Evolutionary conservation across 2,888 invertebrate genomes (phyloP).

Genomic region (Nebria salina): DNA sequence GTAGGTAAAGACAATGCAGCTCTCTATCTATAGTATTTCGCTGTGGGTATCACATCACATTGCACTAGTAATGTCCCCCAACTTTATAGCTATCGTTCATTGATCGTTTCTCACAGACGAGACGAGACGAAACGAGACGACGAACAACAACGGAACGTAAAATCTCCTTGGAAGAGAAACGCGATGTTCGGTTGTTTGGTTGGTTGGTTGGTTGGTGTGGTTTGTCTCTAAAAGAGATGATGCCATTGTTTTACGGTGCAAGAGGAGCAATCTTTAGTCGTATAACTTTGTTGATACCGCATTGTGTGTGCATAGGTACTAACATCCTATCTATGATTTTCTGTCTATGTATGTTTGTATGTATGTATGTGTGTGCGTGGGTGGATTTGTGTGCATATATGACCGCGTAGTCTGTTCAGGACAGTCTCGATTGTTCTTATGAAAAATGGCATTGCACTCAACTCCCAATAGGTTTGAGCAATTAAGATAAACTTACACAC

Average conservation of each 20-base stretch:
- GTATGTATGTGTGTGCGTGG: background rate
- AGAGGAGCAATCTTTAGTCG: constrained; percentile 1
- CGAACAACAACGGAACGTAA: background rate
- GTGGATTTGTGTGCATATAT: background rate
- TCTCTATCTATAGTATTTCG: background rate
- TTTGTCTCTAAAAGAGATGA: background rate
- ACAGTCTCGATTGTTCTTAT: constrained; percentile 38
- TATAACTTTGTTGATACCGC: background rate
- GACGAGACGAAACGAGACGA: background rate
- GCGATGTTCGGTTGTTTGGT: background rate
- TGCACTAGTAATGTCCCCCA: constrained; percentile 12
- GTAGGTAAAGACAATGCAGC: background rate
- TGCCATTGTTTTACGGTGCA: constrained; percentile 1
- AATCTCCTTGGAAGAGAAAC: background rate
- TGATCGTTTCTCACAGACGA: constrained; percentile 6
- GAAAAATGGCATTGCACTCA: constrained; percentile 40
- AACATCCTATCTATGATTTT: background rate
- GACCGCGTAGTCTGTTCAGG: constrained; percentile 26
- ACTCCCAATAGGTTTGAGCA: constrained; percentile 42
- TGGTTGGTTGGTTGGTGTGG: background rate
- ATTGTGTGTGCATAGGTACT: background rate
- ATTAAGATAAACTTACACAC: constrained; percentile 44
- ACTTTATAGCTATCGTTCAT: constrained; percentile 13
- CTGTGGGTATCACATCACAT: background rate
- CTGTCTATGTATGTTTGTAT: background rate